Base-by-base conservation (phyloP, 2,888 invertebrate species). In the Leucozona laternaria region DNA sequence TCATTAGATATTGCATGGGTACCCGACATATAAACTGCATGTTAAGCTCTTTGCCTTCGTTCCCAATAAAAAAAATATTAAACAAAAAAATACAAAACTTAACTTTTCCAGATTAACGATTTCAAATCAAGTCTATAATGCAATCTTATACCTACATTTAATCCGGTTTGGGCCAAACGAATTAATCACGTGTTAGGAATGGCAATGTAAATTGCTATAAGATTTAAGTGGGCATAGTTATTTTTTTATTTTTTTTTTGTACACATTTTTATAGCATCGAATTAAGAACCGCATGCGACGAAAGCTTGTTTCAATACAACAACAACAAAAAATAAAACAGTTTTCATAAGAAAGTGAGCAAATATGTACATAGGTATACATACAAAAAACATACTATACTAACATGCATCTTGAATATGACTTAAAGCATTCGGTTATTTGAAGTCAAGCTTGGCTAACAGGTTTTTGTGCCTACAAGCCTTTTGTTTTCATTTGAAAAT, bases 231-330 rank as follows among this genome's bases (percentile, higher is more conserved):
- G 37, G 53, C 34, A 25, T 25, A 53, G 7, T 34, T 34, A 28
- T 28, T 53, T 53, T 28, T 0, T 10, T 8, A 8, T 48, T 53
- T 34, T 48, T 48, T 66, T 13, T 17, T 64, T 64, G 15, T 43
- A 43, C 43, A 64, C 10, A 31, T 20, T 48, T 50, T 31, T 58
- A 72, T 64, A 57, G 75, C 60, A 75, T 55, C 34, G 45, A 40
- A 57, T 64, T 64, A 70, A 79, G 70, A 79, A 58, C 57, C 68
- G 37, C 68, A 68, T 53, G 68, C 37, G 34, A 55, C 55, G 62
- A 83, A 79, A 64, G 83, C 79, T 79, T 70, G 37, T 70, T 25
- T 28, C 25, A 37, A n/a, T 75, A 48, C 57, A 57, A 79, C 43
- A 73, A 66, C 45, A 53, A 34, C 22, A 70, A 28, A 31, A 31